A percentile compares a stretch with the other conserved stretches of the same genome.
Evolutionary conservation across 2,888 invertebrate genomes (phyloP).

Genomic region (Catonia carolina): DNA sequence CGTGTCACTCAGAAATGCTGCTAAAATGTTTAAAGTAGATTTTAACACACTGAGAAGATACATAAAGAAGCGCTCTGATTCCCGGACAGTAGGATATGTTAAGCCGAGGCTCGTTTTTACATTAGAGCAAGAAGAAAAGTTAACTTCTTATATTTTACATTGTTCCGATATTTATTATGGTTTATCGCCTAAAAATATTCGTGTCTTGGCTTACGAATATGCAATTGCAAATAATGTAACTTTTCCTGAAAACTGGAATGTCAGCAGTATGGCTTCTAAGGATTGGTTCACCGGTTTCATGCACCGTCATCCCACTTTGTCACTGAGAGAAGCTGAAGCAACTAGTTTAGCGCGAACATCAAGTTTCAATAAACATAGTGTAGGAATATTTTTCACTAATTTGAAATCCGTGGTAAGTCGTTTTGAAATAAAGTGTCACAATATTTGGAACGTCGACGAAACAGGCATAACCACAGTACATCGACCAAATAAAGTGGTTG

Average conservation of each 20-base stretch:
- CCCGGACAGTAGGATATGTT: neutral
- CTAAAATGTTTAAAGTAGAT: neutral
- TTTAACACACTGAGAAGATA: neutral
- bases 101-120: neutral
- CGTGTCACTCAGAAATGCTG: neutral
- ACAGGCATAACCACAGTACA: neutral
- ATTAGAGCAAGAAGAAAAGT: neutral
- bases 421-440: neutral
- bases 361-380: neutral
- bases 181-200: neutral
- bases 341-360: neutral
- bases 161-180: neutral
- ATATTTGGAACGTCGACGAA: slow-evolving; percentile 1
- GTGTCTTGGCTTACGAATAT: neutral
- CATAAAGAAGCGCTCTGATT: neutral
- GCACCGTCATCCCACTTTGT: neutral
- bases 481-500: neutral
- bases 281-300: neutral
- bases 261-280: neutral
- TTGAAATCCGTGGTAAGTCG: neutral
- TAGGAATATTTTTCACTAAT: neutral
- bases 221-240: neutral
- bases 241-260: neutral
- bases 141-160: neutral
- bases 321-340: slow-evolving; percentile 2